phyloP scores from a whole-genome alignment of 1,140 invertebrate species.

The Trialeurodes vaporariorum region DNA sequence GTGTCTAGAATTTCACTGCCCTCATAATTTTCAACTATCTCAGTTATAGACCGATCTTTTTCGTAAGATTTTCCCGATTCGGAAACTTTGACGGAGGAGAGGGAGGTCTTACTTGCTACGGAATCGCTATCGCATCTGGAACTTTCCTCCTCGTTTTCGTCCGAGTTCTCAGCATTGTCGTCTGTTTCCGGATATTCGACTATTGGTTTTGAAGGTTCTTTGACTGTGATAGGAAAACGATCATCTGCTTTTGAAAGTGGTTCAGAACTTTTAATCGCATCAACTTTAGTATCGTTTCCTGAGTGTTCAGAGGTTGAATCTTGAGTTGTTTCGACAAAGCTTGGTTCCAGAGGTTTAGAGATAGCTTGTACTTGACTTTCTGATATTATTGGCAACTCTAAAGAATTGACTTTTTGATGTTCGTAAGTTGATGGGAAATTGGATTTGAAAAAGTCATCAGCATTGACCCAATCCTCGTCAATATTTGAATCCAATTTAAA shows the following conservation, averaged over 20 bases:
- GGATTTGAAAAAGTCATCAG: constrained; percentile 8
- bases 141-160: not conserved
- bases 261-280: not conserved
- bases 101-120: not conserved
- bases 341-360: too few species aligned
- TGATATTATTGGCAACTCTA: not conserved
- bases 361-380: too few species aligned
- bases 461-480: constrained; percentile 1
- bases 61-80: not conserved
- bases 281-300: too few species aligned
- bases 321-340: not conserved
- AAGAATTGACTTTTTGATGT: too few species aligned
- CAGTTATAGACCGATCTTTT: not conserved
- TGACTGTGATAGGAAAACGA: not conserved
- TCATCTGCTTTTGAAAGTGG: too few species aligned
- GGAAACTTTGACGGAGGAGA: not conserved
- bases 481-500: too few species aligned
- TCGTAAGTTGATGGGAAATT: constrained; percentile 1
- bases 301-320: not conserved
- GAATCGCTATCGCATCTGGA: not conserved
- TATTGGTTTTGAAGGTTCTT: too few species aligned
- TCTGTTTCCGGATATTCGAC: constrained; percentile 2
- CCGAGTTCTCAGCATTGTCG: not conserved
- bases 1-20: not conserved
- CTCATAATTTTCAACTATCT: constrained; percentile 2